Evolutionary conservation across 2,888 invertebrate species (phyloP), one percentile per base, ranked within the genome.

Genomic region (Pecten maximus): DNA sequence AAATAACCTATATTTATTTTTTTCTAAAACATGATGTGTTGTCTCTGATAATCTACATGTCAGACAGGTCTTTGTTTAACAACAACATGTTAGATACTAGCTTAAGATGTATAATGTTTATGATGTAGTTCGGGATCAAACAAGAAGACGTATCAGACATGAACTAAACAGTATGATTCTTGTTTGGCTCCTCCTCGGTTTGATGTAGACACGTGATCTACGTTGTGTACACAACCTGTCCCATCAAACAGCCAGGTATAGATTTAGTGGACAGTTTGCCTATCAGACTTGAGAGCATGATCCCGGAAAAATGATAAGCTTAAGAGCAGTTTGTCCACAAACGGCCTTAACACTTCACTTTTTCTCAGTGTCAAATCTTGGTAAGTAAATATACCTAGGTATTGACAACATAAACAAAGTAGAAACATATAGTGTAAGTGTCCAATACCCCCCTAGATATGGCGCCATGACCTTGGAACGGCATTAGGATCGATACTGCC

Each of bases 301-400:
- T 74, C 74, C 35, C 74, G 35, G 74, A 74, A 74, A 74, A n/a
- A 74, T 6, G 74, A 74, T 74, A 74, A 74, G 74, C 10, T 28
- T 74, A 74, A 28, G 74, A 74, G 74, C 35, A 28, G 74, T 74
- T 74, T 74, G 74, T 74, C 74, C 74, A 74, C 74, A 74, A 35
- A 28, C 28, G 60, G n/a, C 4, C 60, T n/a, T 74, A 74, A 74
- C 74, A 74, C 74, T 74, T 74, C 74, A 74, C 74, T 74, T 74
- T 44, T 44, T 74, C 28, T 28, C 74, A 54, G 23, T 28, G 74
- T 35, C 23, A 74, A 15, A 74, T 19, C 28, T 10, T 35, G 74
- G 74, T 35, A 28, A 74, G 74, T 15, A 74, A 74, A 74, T 74
- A 74, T 74, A 74, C 35, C 35, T 12, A 74, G 35, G 1, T 35